A percentile compares a stretch with the other conserved stretches of the same genome.
phyloP scores from a whole-genome alignment of 2,888 invertebrate genomes.

The Malachius bipustulatus region DNA sequence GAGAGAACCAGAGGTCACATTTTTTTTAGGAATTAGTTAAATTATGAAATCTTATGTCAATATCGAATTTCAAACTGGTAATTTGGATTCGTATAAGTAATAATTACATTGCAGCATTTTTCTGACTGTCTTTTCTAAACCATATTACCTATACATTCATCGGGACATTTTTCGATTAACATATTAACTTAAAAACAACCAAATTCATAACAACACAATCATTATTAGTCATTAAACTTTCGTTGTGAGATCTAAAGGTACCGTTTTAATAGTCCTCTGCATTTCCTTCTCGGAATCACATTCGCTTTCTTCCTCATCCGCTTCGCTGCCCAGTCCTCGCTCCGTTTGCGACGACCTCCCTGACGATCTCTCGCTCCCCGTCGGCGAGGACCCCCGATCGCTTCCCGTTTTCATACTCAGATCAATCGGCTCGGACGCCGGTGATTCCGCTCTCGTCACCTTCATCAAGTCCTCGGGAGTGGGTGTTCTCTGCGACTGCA shows the following conservation, averaged over 20 bases:
- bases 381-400: constrained; percentile 35
- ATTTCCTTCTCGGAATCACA: constrained; percentile 37
- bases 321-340: constrained; percentile 37
- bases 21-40: too few species aligned
- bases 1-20: too few species aligned
- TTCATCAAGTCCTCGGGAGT: constrained; percentile 37
- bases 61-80: too few species aligned
- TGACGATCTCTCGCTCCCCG: constrained; percentile 29
- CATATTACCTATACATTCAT: too few species aligned
- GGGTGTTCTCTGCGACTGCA: constrained; percentile 55
- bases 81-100: too few species aligned
- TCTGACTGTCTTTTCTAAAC: too few species aligned
- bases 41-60: too few species aligned
- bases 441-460: constrained; percentile 29
- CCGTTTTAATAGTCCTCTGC: constrained; percentile 34
- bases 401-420: constrained; percentile 62
- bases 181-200: too few species aligned
- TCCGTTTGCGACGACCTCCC: constrained; percentile 27
- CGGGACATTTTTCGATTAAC: too few species aligned
- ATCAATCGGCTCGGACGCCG: constrained; percentile 70
- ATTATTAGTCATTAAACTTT: constrained; percentile 45
- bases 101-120: too few species aligned
- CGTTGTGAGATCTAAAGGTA: constrained; percentile 54
- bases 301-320: constrained; percentile 43
- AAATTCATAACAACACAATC: too few species aligned